These are phyloP conservation scores for Odontophorus gujanensis DNA, from an alignment of 2,113 vertebrate species.

Conservation along the genomic window DNA sequence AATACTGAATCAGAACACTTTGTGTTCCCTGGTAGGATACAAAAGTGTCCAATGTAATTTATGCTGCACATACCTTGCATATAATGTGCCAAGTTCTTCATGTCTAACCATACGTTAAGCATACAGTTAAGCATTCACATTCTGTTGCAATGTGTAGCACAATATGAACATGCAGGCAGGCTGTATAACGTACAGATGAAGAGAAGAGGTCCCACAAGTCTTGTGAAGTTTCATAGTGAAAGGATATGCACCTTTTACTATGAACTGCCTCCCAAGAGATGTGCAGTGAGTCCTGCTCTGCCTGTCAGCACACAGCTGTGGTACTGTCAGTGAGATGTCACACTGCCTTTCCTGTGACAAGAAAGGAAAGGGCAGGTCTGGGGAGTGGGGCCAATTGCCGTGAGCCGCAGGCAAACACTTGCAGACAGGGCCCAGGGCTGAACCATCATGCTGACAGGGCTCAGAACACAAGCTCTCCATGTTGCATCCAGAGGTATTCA, in stretches of 20 bases:
- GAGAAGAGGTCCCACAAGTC: slow-evolving; percentile 58
- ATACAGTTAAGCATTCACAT: slow-evolving; percentile 34
- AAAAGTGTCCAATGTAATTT: slow-evolving; percentile 66
- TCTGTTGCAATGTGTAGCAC: slow-evolving; percentile 38
- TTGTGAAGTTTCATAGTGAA: slow-evolving; percentile 61
- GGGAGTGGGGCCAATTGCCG: background rate
- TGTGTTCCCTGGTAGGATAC: slow-evolving; percentile 42
- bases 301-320: background rate
- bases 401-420: background rate
- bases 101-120: background rate
- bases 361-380: background rate
- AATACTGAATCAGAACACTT: slow-evolving; percentile 35
- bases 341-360: background rate
- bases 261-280: background rate
- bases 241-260: slow-evolving; percentile 48
- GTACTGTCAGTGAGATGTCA: background rate
- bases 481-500: background rate
- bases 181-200: slow-evolving; percentile 61
- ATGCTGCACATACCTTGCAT: slow-evolving; percentile 55
- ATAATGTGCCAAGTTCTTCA: slow-evolving; percentile 20
- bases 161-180: slow-evolving; percentile 44
- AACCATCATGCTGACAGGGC: background rate
- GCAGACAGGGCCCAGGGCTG: background rate
- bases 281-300: background rate
- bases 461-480: background rate